These are phyloP conservation scores for Drosophila anceps DNA, from an alignment of 2,888 invertebrate genomes.

Conservation along the genomic window DNA sequence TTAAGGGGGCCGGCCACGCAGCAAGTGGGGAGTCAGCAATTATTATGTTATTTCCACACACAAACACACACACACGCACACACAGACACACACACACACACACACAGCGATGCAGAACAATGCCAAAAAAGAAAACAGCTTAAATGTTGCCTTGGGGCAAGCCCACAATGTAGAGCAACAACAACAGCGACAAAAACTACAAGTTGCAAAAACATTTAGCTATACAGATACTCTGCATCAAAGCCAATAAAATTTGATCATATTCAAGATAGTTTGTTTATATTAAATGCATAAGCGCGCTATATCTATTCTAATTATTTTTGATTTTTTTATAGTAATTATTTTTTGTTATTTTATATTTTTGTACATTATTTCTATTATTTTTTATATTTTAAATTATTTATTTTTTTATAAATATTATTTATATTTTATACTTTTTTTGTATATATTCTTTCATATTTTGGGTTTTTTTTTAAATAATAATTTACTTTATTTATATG, in stretches of 20 bases:
- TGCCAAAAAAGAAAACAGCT: constrained; percentile 12
- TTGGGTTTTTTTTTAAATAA: no score
- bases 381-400: no score
- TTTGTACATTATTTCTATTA: no score
- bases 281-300: no score
- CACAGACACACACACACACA: neutral
- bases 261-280: no score
- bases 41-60: constrained; percentile 43
- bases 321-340: no score
- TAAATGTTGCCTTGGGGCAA: constrained; percentile 26
- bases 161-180: constrained; percentile 6
- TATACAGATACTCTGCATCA: constrained; percentile 2
- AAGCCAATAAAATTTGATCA: no score
- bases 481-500: no score
- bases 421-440: no score
- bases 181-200: neutral
- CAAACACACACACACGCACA: constrained; percentile 6
- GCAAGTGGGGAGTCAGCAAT: constrained; percentile 20
- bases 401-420: neutral
- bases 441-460: no score
- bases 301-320: no score
- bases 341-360: no score
- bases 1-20: constrained; percentile 1
- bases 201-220: constrained; percentile 1
- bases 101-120: neutral